These are phyloP conservation scores for Cyrtodaria siliqua DNA, from an alignment of 2,888 invertebrate genomes.

Conservation along the genomic window DNA sequence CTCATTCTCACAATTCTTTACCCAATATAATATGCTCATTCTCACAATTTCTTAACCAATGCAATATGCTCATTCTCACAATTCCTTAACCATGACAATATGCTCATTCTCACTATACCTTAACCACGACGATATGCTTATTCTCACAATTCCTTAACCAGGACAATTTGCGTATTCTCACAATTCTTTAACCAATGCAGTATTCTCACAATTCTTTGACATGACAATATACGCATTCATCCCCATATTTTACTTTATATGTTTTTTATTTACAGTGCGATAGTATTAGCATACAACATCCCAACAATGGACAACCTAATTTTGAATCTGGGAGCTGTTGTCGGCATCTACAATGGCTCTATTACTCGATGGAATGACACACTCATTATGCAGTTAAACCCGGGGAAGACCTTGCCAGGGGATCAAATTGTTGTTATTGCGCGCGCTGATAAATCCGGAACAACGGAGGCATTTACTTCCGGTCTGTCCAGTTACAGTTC, in stretches of 20 bases:
- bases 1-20: too few species aligned
- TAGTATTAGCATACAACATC: conserved; percentile 79
- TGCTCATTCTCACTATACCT: too few species aligned
- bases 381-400: conserved; percentile 67
- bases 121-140: too few species aligned
- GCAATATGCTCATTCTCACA: too few species aligned
- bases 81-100: too few species aligned
- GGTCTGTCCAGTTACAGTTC: conserved; percentile 74
- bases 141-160: too few species aligned
- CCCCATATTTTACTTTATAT: too few species aligned
- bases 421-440: conserved; percentile 76
- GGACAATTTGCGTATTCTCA: too few species aligned
- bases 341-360: conserved; percentile 82
- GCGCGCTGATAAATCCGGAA: conserved; percentile 81
- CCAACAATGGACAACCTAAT: conserved; percentile 69
- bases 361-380: conserved; percentile 78
- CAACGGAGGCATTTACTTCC: conserved; percentile 79
- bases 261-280: too few species aligned
- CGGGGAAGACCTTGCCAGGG: conserved; percentile 64
- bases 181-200: neutral
- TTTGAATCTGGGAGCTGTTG: conserved; percentile 73
- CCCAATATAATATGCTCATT: too few species aligned
- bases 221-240: too few species aligned
- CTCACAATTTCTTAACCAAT: too few species aligned
- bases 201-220: neutral